phyloP scores from a whole-genome alignment of 2,888 invertebrate genomes.

The Meloe dianella region DNA sequence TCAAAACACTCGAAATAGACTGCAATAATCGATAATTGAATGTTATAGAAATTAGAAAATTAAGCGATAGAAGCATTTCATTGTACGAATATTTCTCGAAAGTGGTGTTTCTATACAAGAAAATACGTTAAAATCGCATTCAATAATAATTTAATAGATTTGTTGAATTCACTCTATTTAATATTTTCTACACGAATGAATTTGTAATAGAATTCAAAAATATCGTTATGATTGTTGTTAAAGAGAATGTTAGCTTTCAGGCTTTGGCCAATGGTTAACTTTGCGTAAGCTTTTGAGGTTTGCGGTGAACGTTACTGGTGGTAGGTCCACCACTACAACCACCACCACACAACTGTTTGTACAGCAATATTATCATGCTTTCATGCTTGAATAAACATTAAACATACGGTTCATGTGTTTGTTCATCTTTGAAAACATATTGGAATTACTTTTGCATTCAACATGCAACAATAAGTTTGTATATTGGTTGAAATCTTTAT shows the following conservation, averaged over 20 bases:
- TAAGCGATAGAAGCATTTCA: too few species aligned
- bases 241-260: conserved; percentile 37
- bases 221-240: neutral
- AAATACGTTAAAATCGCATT: too few species aligned
- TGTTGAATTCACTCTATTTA: neutral
- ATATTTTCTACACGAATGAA: neutral
- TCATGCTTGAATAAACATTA: conserved; percentile 42
- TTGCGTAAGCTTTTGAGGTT: conserved; percentile 45
- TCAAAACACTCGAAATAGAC: neutral
- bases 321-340: neutral
- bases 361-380: conserved; percentile 44
- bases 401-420: conserved; percentile 36
- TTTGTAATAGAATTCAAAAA: neutral
- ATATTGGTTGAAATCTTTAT: neutral
- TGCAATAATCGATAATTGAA: neutral
- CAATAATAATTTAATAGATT: too few species aligned
- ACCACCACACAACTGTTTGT: conserved; percentile 37
- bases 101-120: too few species aligned
- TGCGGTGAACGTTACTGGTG: conserved; percentile 35
- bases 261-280: conserved; percentile 40
- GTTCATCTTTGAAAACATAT: conserved; percentile 26
- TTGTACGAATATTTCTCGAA: too few species aligned
- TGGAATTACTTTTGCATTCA: conserved; percentile 30
- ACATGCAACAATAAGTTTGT: neutral
- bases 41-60: too few species aligned